Conservation (phyloP, 2,888 invertebrate genomes). For the Maniola hyperantus region DNA sequence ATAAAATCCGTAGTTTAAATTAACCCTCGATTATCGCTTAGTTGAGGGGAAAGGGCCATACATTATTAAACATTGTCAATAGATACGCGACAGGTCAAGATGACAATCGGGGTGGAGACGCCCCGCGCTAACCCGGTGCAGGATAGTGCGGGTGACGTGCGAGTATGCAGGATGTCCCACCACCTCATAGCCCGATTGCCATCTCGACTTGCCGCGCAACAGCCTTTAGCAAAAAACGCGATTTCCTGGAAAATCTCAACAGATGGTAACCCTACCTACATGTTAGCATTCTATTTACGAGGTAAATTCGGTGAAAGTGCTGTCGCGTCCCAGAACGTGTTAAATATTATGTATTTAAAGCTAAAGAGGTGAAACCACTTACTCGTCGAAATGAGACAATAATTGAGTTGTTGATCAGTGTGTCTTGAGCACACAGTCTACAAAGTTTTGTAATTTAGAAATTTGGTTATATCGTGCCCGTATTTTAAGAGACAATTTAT, state of each 20-base stretch:
- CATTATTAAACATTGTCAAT: no score
- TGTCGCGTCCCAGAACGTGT: conserved; percentile 8
- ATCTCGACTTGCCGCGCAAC: no score
- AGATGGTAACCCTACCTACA: neutral
- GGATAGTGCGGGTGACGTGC: no score
- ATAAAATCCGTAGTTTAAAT: no score
- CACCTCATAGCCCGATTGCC: no score
- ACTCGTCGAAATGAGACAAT: conserved; percentile 9
- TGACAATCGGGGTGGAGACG: no score
- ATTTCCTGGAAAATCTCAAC: neutral
- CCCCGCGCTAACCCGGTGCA: no score
- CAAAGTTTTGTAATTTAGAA: conserved; percentile 25
- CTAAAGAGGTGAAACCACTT: conserved; percentile 18
- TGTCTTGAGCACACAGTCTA: conserved; percentile 15
- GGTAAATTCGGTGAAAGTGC: conserved; percentile 11
- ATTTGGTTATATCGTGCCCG: neutral
- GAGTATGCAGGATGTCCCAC: no score
- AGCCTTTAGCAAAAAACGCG: no score
- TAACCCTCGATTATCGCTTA: no score
- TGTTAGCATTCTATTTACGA: neutral
- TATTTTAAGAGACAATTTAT: neutral
- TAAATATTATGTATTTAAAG: conserved; percentile 2
- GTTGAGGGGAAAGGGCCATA: no score
- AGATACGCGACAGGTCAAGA: no score
- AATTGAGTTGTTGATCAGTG: conserved; percentile 13